phyloP scores from a whole-genome alignment of 2,888 invertebrate genomes.

The Chrysina gloriosa region DNA sequence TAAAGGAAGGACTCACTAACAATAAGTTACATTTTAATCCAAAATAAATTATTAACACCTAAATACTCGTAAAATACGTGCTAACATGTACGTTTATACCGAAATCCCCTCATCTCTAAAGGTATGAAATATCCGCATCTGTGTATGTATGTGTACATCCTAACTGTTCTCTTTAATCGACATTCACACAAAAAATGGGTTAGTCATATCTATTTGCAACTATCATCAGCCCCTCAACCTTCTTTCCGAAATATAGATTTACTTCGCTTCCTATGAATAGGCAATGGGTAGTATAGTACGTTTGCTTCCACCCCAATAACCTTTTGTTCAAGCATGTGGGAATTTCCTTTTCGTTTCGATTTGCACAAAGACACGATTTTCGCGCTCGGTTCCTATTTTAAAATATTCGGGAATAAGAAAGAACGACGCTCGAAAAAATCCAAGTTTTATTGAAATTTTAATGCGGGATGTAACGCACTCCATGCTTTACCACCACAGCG shows the following conservation, averaged over 20 bases:
- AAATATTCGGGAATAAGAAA: not conserved
- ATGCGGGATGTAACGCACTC: not conserved
- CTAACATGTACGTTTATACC: not conserved
- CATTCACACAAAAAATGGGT: constrained; percentile 41
- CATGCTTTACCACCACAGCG: not conserved
- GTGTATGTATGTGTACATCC: not conserved
- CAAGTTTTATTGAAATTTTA: constrained; percentile 11
- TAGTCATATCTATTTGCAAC: constrained; percentile 31
- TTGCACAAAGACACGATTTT: constrained; percentile 6
- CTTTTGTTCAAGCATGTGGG: constrained; percentile 40
- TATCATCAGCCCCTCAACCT: constrained; percentile 1
- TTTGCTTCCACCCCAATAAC: constrained; percentile 36
- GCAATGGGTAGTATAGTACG: constrained; percentile 17
- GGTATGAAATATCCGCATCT: no score
- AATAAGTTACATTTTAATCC: no score
- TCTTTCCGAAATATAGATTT: constrained; percentile 40
- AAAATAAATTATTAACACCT: no score
- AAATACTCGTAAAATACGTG: not conserved
- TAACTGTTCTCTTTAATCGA: not conserved
- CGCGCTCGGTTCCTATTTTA: constrained; percentile 9
- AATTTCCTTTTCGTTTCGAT: constrained; percentile 9
- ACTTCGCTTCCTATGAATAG: constrained; percentile 34
- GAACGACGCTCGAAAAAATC: constrained; percentile 2
- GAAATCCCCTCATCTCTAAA: not conserved
- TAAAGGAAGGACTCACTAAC: no score